phyloP scores from a whole-genome alignment of 2,888 invertebrate species.

The Lithosia quadra region DNA sequence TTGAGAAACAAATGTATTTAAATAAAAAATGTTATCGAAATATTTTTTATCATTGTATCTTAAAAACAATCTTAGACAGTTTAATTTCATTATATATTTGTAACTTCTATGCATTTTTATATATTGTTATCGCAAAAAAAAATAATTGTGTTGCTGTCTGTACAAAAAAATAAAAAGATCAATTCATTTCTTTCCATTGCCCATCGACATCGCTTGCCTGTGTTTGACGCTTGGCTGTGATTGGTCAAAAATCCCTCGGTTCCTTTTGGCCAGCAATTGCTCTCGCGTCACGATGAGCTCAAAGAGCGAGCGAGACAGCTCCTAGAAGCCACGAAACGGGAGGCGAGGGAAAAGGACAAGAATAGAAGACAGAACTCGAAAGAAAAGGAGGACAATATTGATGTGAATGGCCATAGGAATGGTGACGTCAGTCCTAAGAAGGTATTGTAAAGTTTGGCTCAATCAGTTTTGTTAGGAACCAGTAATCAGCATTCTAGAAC shows the following conservation, averaged over 20 bases:
- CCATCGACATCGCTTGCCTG: constrained; percentile 71
- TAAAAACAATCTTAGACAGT: not conserved
- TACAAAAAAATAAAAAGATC: constrained; percentile 44
- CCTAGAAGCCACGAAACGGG: constrained; percentile 92
- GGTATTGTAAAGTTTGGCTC: constrained; percentile 58
- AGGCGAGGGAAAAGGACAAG: constrained; percentile 84
- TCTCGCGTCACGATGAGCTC: constrained; percentile 94
- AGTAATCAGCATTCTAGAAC: no score
- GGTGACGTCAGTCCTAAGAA: constrained; percentile 78
- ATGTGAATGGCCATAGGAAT: constrained; percentile 69
- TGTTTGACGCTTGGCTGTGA: constrained; percentile 64
- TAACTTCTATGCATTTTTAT: no score
- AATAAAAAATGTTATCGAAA: no score
- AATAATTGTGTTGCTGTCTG: constrained; percentile 13
- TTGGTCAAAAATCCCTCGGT: constrained; percentile 46
- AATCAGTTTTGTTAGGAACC: not conserved
- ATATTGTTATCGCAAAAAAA: no score
- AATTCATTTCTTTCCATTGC: constrained; percentile 70
- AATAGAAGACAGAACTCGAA: constrained; percentile 69
- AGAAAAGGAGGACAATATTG: constrained; percentile 88
- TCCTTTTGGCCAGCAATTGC: constrained; percentile 88
- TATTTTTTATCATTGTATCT: no score
- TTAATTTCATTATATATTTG: not conserved
- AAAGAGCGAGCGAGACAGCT: constrained; percentile 94
- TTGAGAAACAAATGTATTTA: no score